These are phyloP conservation scores for Rhingia rostrata DNA, from an alignment of 2,888 invertebrate genomes.

Conservation along the genomic window DNA sequence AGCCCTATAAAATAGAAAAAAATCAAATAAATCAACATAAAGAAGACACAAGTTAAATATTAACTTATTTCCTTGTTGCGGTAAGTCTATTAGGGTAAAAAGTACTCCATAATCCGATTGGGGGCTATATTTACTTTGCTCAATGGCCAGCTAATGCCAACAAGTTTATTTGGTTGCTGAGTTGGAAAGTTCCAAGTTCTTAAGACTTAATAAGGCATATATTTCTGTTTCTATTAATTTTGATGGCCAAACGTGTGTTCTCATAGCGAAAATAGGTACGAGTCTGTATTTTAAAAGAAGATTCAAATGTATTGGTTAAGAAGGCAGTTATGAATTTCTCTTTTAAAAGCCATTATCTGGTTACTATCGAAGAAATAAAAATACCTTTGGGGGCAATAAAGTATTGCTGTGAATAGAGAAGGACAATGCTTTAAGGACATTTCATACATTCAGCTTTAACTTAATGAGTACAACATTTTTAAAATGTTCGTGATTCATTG, in stretches of 20 bases:
- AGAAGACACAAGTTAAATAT: constrained; percentile 69
- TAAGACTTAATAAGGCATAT: constrained; percentile 35
- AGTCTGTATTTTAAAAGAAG: no score
- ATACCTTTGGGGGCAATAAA: no score
- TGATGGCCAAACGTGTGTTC: constrained; percentile 32
- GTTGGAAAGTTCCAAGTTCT: constrained; percentile 58
- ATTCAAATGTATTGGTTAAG: no score
- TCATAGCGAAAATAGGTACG: constrained; percentile 14
- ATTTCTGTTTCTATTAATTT: constrained; percentile 17
- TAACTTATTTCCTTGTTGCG: constrained; percentile 56
- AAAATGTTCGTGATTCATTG: no score
- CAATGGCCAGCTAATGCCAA: constrained; percentile 71
- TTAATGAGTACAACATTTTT: no score
- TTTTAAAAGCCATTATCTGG: no score
- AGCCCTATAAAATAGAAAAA: constrained; percentile 22
- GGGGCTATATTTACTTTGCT: constrained; percentile 51
- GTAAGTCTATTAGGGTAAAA: constrained; percentile 65
- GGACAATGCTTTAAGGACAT: no score
- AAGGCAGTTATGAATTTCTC: no score
- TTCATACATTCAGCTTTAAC: no score
- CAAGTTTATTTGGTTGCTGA: constrained; percentile 58
- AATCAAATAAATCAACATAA: constrained; percentile 67
- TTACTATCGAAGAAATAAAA: no score
- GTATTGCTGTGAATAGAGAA: no score
- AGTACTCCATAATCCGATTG: constrained; percentile 71